Percentiles rank a stretch among this genome's conserved stretches.
Conservation (phyloP, 2,113 vertebrate species). For the Neodontobutis hainanensis region DNA sequence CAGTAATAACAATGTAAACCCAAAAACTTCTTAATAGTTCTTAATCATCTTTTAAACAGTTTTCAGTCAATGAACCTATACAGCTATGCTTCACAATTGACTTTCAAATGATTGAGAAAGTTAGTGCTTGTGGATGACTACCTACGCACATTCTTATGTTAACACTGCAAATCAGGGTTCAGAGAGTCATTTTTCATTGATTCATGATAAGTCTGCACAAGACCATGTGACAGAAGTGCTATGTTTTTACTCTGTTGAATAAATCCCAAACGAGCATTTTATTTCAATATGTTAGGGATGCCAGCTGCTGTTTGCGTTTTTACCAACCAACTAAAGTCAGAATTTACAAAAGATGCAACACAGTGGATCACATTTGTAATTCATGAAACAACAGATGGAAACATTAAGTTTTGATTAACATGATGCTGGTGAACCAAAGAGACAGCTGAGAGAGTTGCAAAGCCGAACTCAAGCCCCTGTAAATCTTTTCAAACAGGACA, state of each 20-base stretch:
- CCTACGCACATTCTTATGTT: background rate
- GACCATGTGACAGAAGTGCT: background rate
- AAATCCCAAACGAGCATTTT: background rate
- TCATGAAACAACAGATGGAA: conserved; percentile 47
- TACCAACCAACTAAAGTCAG: conserved; percentile 25
- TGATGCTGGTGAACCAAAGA: conserved; percentile 22
- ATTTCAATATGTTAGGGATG: background rate
- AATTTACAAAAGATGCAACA: conserved; percentile 26
- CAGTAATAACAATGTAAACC: background rate
- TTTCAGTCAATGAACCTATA: background rate
- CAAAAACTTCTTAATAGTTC: background rate
- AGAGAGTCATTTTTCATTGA: background rate
- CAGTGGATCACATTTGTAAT: conserved; percentile 39
- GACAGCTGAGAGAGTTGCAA: conserved; percentile 6
- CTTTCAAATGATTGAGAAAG: background rate
- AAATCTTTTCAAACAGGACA: background rate
- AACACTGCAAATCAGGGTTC: background rate
- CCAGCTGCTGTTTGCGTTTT: conserved; percentile 12
- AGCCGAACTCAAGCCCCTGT: conserved; percentile 1
- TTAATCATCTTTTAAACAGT: background rate
- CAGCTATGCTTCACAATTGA: background rate
- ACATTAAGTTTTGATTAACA: conserved; percentile 35
- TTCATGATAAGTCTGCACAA: background rate
- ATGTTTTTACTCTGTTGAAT: background rate
- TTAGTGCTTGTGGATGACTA: background rate